phyloP scores from a whole-genome alignment of 2,797 vertebrate genomes.

The Eupleurogrammus muticus region DNA sequence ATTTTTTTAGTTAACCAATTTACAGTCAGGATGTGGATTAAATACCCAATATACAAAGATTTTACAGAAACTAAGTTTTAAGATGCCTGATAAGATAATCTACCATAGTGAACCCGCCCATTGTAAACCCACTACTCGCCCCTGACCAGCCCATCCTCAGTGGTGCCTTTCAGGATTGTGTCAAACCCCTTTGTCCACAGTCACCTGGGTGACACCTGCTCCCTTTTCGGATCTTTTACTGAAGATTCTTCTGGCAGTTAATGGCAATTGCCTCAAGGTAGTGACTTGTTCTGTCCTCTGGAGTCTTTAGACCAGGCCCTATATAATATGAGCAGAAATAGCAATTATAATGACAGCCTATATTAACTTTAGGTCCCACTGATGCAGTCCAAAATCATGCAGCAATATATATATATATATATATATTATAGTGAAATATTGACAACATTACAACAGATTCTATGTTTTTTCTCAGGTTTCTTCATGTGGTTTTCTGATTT shows the following conservation, averaged over 20 bases:
- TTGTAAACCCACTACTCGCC: constrained; percentile 97
- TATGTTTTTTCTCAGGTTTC: not conserved
- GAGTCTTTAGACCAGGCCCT: constrained; percentile 93
- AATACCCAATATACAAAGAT: not conserved
- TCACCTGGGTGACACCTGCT: constrained; percentile 94
- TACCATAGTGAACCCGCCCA: constrained; percentile 90
- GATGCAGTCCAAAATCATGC: not conserved
- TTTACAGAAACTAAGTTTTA: not conserved
- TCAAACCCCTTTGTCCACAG: constrained; percentile 92
- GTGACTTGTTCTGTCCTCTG: constrained; percentile 93
- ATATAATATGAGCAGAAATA: too few species aligned
- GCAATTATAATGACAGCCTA: not conserved
- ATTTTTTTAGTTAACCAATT: not conserved
- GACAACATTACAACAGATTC: not conserved
- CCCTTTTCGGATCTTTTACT: constrained; percentile 92
- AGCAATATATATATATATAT: not conserved
- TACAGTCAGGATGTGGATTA: not conserved
- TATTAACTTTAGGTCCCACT: not conserved
- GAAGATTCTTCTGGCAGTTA: constrained; percentile 89
- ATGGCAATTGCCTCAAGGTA: constrained; percentile 96
- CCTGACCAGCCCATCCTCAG: constrained; percentile 86
- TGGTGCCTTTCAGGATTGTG: constrained; percentile 93
- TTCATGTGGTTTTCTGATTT: too few species aligned
- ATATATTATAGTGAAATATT: not conserved
- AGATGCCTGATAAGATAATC: too few species aligned